These are phyloP conservation scores for Mesitornis unicolor DNA, from an alignment of 2,113 vertebrate species.

Conservation along the genomic window DNA sequence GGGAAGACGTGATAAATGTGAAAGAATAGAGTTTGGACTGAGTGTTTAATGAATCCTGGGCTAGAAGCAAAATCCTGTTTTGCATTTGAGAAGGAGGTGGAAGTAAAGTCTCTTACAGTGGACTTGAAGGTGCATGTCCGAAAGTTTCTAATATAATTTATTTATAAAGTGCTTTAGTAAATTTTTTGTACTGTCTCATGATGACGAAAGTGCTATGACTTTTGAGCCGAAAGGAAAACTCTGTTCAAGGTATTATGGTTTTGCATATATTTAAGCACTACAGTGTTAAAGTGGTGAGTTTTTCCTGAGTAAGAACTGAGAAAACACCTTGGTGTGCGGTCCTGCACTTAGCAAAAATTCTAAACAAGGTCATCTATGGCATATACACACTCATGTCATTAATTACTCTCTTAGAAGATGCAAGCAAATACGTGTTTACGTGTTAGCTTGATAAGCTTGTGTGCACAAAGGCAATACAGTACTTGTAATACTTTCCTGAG, in stretches of 20 bases:
- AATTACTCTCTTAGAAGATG: neutral
- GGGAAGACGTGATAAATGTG: neutral
- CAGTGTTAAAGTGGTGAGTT: neutral
- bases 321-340: neutral
- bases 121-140: neutral
- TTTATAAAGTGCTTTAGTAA: neutral
- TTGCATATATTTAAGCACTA: neutral
- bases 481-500: neutral
- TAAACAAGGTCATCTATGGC: neutral
- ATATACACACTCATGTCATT: neutral
- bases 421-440: neutral
- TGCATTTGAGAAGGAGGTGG: neutral
- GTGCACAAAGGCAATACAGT: neutral
- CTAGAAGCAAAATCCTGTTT: neutral
- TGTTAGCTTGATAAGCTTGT: neutral
- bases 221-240: neutral
- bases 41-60: neutral
- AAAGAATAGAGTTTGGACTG: neutral
- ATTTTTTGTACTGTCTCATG: neutral
- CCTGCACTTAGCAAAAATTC: neutral
- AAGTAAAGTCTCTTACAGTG: neutral
- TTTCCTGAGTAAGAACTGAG: conserved; percentile 58
- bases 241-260: neutral
- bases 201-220: neutral
- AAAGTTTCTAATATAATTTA: neutral